These are phyloP conservation scores for Melanargia galathea DNA, from an alignment of 2,888 invertebrate genomes.

Conservation along the genomic window DNA sequence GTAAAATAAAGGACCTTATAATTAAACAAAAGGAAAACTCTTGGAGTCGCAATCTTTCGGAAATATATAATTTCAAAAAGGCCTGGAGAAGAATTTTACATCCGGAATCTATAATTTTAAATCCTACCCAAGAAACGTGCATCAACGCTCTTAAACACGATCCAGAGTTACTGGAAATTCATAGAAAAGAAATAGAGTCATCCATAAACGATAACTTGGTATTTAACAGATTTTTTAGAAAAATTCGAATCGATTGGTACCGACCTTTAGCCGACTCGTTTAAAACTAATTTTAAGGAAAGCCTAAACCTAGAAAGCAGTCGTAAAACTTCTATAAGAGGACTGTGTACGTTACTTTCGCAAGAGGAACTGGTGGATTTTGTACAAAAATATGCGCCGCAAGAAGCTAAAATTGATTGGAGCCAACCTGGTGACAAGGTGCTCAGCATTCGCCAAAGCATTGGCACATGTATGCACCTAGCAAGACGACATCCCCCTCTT, in stretches of 20 bases:
- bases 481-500: slow-evolving; percentile 56
- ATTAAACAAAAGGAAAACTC: slow-evolving; percentile 48
- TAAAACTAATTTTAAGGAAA: slow-evolving; percentile 32
- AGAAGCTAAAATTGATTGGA: slow-evolving; percentile 58
- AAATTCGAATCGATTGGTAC: slow-evolving; percentile 62
- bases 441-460: slow-evolving; percentile 58
- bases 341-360: slow-evolving; percentile 53
- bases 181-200: slow-evolving; percentile 47
- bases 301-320: slow-evolving; percentile 49
- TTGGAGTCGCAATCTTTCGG: slow-evolving; percentile 46
- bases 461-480: slow-evolving; percentile 56
- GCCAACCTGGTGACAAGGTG: slow-evolving; percentile 48
- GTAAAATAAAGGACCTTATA: slow-evolving; percentile 51
- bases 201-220: slow-evolving; percentile 45
- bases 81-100: slow-evolving; percentile 61
- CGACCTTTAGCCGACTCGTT: slow-evolving; percentile 53
- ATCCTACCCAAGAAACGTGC: slow-evolving; percentile 50
- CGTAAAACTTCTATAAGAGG: slow-evolving; percentile 52
- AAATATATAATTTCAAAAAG: slow-evolving; percentile 57
- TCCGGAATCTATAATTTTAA: slow-evolving; percentile 56
- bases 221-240: slow-evolving; percentile 50
- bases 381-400: slow-evolving; percentile 55
- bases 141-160: slow-evolving; percentile 66
- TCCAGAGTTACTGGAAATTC: slow-evolving; percentile 51
- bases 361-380: slow-evolving; percentile 49